phyloP scores from a whole-genome alignment of 2,888 invertebrate species.

The Trichopoda pennipes region DNA sequence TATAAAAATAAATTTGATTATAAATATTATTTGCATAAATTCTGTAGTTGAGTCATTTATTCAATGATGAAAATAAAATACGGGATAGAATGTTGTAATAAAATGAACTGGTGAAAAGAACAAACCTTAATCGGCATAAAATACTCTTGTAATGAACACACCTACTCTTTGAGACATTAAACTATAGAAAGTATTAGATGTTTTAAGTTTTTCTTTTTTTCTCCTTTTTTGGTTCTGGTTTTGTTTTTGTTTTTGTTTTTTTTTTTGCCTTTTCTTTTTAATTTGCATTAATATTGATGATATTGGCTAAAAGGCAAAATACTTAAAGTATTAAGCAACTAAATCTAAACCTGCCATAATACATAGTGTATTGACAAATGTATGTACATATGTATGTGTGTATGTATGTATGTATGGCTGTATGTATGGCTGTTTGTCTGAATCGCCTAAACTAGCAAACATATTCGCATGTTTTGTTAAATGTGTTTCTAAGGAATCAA shows the following conservation, averaged over 20 bases:
- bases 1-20: not conserved
- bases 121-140: constrained; percentile 65
- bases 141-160: constrained; percentile 62
- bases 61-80: constrained; percentile 21
- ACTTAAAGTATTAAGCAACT: constrained; percentile 65
- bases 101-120: constrained; percentile 54
- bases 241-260: no score
- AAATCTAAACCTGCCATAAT: constrained; percentile 61
- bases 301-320: constrained; percentile 62
- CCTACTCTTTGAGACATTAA: constrained; percentile 53
- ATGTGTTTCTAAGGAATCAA: constrained; percentile 9
- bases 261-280: constrained; percentile 4
- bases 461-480: not conserved
- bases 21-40: constrained; percentile 12
- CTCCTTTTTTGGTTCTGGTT: no score
- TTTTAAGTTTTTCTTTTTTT: not conserved
- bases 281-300: constrained; percentile 57
- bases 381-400: not conserved
- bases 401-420: not conserved
- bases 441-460: not conserved
- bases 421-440: not conserved
- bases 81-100: constrained; percentile 20
- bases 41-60: constrained; percentile 37
- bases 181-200: constrained; percentile 54
- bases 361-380: not conserved